A percentile compares a stretch with the other conserved stretches of the same genome.
phyloP scores from a whole-genome alignment of 2,113 vertebrate species.

The Acanthochromis polyacanthus region DNA sequence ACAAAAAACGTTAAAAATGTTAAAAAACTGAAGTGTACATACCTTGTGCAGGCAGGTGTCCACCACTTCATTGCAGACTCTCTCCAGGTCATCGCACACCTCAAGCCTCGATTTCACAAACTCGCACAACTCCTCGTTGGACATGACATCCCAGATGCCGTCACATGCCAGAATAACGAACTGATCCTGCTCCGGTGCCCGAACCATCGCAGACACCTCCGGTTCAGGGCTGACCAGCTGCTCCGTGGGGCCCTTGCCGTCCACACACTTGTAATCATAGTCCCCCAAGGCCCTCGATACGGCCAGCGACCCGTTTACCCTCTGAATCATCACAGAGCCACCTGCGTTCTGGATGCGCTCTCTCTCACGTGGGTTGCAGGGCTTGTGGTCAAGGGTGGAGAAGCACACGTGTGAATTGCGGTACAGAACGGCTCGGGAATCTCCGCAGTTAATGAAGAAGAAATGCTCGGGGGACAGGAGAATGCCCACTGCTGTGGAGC shows the following conservation, averaged over 20 bases:
- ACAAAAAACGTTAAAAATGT: not conserved
- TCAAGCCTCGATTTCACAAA: conserved; percentile 97
- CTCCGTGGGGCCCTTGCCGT: conserved; percentile 98
- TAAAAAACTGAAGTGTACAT: conserved; percentile 36
- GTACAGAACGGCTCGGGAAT: conserved; percentile 95
- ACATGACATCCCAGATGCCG: conserved; percentile 99
- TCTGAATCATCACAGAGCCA: conserved; percentile 98
- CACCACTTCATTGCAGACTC: conserved; percentile 98
- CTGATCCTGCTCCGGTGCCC: conserved; percentile 95
- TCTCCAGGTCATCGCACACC: conserved; percentile 96
- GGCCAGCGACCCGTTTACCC: conserved; percentile 97
- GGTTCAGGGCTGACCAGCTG: conserved; percentile 99
- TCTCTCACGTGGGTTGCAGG: conserved; percentile 96
- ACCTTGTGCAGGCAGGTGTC: conserved; percentile 99
- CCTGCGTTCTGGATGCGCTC: conserved; percentile 99
- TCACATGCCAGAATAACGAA: conserved; percentile 98
- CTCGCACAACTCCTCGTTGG: conserved; percentile 98
- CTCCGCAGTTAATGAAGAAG: conserved; percentile 99
- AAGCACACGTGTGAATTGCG: conserved; percentile 95
- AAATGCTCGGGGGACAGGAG: conserved; percentile 94
- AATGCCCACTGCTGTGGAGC: conserved; percentile 96
- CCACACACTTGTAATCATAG: conserved; percentile 99
- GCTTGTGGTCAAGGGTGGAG: conserved; percentile 99
- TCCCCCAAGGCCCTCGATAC: conserved; percentile 98
- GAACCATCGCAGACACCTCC: conserved; percentile 94